A percentile compares a stretch with the other conserved stretches of the same genome.
Evolutionary conservation across 2,113 vertebrate genomes (phyloP).

Genomic region (Todiramphus chloris): DNA sequence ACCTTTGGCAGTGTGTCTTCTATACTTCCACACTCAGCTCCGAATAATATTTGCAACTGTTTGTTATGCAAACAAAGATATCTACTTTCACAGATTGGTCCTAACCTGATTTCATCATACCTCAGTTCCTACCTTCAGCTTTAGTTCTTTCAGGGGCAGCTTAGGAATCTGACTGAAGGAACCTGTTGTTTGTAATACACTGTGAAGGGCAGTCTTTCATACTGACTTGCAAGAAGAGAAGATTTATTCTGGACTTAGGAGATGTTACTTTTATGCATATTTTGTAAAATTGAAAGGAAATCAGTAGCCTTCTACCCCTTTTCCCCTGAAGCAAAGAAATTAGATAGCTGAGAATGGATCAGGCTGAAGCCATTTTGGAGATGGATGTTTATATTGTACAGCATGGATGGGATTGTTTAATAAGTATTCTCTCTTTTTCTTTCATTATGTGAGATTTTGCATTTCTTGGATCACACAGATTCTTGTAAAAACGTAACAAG

Average conservation of each 20-base stretch:
- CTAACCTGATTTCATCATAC: not conserved
- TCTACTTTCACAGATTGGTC: not conserved
- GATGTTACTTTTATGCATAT: not conserved
- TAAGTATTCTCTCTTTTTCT: constrained; percentile 25
- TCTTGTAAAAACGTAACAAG: constrained; percentile 53
- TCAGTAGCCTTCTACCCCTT: not conserved
- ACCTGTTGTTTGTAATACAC: not conserved
- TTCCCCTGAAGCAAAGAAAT: not conserved
- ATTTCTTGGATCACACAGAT: constrained; percentile 40
- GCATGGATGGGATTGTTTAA: not conserved
- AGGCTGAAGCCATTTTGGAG: constrained; percentile 26
- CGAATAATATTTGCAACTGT: not conserved
- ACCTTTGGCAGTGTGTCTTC: not conserved
- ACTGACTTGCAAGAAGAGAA: not conserved
- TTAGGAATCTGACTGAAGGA: not conserved
- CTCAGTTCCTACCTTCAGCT: not conserved
- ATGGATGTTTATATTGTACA: constrained; percentile 6
- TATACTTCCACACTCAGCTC: not conserved
- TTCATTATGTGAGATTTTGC: constrained; percentile 38
- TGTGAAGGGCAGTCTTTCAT: not conserved
- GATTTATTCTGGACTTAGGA: not conserved
- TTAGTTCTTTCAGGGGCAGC: not conserved
- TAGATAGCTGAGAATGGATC: not conserved
- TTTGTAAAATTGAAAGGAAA: not conserved
- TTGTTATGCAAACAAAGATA: not conserved